phyloP scores from a whole-genome alignment of 2,113 vertebrate species.

The Chrysochloris asiatica region DNA sequence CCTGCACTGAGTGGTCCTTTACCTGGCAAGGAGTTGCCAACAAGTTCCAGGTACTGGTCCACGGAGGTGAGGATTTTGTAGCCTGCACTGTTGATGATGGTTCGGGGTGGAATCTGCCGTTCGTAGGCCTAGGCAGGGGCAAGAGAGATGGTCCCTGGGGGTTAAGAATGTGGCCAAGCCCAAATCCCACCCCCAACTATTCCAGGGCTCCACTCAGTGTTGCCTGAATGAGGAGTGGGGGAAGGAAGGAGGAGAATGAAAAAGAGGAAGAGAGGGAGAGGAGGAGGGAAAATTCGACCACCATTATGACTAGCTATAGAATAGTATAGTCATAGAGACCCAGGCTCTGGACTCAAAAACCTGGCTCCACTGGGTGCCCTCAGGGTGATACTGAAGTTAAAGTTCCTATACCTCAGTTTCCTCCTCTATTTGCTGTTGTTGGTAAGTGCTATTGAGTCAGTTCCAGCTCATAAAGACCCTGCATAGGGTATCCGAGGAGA shows the following conservation, averaged over 20 bases:
- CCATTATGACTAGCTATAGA: neutral
- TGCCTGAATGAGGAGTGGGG: neutral
- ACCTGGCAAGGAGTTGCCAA: conserved; percentile 93
- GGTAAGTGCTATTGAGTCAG: no score
- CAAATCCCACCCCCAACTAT: neutral
- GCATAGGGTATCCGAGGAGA: no score
- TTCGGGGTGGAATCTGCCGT: conserved; percentile 87
- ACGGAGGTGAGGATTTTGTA: conserved; percentile 93
- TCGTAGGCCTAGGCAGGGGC: conserved; percentile 88
- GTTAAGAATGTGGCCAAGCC: neutral
- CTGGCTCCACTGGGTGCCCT: neutral
- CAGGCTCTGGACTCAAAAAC: neutral
- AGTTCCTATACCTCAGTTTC: neutral
- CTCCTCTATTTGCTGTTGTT: no score
- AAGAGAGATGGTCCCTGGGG: neutral
- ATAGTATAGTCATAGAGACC: accelerated
- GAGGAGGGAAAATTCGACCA: neutral
- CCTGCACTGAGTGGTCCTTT: conserved; percentile 40
- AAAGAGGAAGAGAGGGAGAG: neutral
- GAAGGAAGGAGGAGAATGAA: neutral
- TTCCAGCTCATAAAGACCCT: no score
- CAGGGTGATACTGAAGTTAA: neutral
- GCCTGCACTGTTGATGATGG: conserved; percentile 92
- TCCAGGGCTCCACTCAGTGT: neutral
- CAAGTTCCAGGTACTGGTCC: conserved; percentile 93